Evolutionary conservation across 2,113 vertebrate species (phyloP), one percentile per base, ranked within the genome.

Genomic region (Amphiprion percula): DNA sequence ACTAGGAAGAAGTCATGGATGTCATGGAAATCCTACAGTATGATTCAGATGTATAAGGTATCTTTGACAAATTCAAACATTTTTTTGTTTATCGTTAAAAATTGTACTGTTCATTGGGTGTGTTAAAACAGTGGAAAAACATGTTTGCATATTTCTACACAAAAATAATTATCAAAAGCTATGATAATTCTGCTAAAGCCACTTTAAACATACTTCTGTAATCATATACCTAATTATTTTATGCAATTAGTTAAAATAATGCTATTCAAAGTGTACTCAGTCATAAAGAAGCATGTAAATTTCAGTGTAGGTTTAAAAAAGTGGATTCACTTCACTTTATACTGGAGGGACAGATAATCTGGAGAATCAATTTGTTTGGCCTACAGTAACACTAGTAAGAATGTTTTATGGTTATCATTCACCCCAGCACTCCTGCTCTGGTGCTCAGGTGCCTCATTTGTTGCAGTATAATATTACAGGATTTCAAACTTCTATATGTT

Each of bases 401-500:
- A 33, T 71, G 28, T 63, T 75, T 61, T 44, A 60, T 56, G 17
- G 44, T 79, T 56, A 84, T 75, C 70, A 67, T 67, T 52, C 47
- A 80, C 52, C 76, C 52, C 69, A 68, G 8, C 61, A 54, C 14
- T 53, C 53, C 17, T 88, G 50, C 67, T 53, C 67, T 37, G 37
- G 49, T 75, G 74, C 66, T 67, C 70, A 62, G 44, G 26, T 60
- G 56, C 55, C 3, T 63, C 53, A 75, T 77, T 84, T 74, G 68
- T 82, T 81, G 74, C 72, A 53, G 47, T 61, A 30, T 71, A 68
- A 59, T 80, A 86, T 67, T 64, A 60, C 55, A 62, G 75, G 58
- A 58, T 60, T 75, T 83, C 65, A 56, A 71, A 72, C 61, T 62
- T 80, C 46, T 26, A 55, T 49, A 64, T 55, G 46, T 68, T 58